Evolutionary conservation across 2,113 vertebrate genomes (phyloP).

Genomic region (Bos taurus): ARS-UCD2.0 NC_037342.1:55527001-55527500

Average conservation of each 20-base stretch:
- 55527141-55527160: background rate
- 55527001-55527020: background rate
- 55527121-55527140: background rate
- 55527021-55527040: background rate
- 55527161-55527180: background rate
- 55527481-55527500: background rate
- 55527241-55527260: background rate
- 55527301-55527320: background rate
- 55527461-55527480: slow-evolving; percentile 5
- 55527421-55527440: background rate
- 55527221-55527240: background rate
- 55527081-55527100: background rate
- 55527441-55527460: background rate
- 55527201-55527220: background rate
- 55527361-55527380: background rate
- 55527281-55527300: background rate
- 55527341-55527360: background rate
- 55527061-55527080: background rate
- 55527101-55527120: background rate
- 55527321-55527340: background rate
- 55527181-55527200: background rate
- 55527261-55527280: background rate
- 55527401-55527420: background rate
- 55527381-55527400: background rate
- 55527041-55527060: background rate